Percentiles rank a stretch among this genome's conserved stretches.
phyloP scores from a whole-genome alignment of 2,888 invertebrate genomes.

The Chymomyza amoena region DNA sequence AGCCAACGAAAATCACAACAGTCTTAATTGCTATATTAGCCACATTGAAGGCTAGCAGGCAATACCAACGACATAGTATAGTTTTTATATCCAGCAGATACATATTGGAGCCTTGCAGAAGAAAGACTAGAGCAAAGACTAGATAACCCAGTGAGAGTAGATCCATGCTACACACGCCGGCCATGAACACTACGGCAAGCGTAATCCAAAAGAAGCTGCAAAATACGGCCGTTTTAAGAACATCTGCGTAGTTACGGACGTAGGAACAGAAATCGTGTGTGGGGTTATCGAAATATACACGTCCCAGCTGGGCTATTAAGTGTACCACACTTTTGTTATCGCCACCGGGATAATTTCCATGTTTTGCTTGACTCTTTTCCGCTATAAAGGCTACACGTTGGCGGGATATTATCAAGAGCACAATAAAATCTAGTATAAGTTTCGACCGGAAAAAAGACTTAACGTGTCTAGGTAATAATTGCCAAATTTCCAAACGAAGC shows the following conservation, averaged over 20 bases:
- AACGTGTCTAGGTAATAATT: conserved; percentile 88
- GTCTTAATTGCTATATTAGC: conserved; percentile 92
- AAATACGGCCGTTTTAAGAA: conserved; percentile 91
- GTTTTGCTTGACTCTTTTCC: conserved; percentile 82
- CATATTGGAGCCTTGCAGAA: conserved; percentile 99
- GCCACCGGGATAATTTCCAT: conserved; percentile 83
- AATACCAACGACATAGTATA: conserved; percentile 92
- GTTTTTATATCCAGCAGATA: conserved; percentile 91
- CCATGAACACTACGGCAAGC: conserved; percentile 95
- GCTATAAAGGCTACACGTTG: conserved; percentile 90
- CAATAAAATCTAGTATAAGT: conserved; percentile 92
- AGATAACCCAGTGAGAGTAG: conserved; percentile 97
- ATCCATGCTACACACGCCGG: conserved; percentile 96
- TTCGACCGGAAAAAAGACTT: conserved; percentile 87
- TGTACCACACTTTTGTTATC: conserved; percentile 85
- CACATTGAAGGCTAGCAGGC: conserved; percentile 92
- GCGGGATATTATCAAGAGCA: conserved; percentile 91
- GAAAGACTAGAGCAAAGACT: conserved; percentile 95
- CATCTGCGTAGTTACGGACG: conserved; percentile 91
- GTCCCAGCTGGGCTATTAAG: conserved; percentile 84
- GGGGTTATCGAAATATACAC: conserved; percentile 84
- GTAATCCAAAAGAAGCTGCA: conserved; percentile 97
- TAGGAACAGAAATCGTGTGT: conserved; percentile 92
- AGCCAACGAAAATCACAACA: conserved; percentile 93
- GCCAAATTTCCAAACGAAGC: conserved; percentile 82